phyloP scores from a whole-genome alignment of 2,888 invertebrate species.

The Apocheima hispidaria region DNA sequence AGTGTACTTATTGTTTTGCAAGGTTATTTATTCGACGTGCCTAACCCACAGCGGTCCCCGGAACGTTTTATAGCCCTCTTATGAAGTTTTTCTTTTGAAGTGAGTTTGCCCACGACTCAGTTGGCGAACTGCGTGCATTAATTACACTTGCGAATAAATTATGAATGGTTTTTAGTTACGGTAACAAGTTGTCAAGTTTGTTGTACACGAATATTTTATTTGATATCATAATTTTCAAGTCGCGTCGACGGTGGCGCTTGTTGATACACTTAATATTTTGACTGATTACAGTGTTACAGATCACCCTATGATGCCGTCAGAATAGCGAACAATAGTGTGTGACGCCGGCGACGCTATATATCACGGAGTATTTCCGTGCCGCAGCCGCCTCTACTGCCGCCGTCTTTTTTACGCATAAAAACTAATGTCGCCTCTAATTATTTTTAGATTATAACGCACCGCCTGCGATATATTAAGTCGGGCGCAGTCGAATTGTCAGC shows the following conservation, averaged over 20 bases:
- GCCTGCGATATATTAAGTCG: constrained; percentile 83
- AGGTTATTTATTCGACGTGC: constrained; percentile 64
- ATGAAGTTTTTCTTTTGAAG: constrained; percentile 69
- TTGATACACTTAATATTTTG: neutral
- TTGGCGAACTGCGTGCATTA: constrained; percentile 52
- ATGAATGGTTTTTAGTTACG: constrained; percentile 45
- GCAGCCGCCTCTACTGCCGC: constrained; percentile 65
- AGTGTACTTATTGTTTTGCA: constrained; percentile 67
- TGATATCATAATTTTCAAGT: constrained; percentile 30
- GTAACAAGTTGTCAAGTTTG: constrained; percentile 40
- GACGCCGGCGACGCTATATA: constrained; percentile 73
- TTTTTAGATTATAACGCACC: constrained; percentile 86
- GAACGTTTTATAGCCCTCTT: constrained; percentile 69
- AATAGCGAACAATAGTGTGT: constrained; percentile 72
- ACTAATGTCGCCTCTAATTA: constrained; percentile 85
- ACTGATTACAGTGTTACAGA: constrained; percentile 42
- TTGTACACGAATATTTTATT: constrained; percentile 44
- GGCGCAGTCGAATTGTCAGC: constrained; percentile 83
- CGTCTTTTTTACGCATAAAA: constrained; percentile 85
- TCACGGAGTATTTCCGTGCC: constrained; percentile 81
- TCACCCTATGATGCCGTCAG: constrained; percentile 67
- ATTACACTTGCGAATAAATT: constrained; percentile 62
- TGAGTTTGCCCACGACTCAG: constrained; percentile 61
- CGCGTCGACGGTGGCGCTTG: neutral
- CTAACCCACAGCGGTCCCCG: constrained; percentile 65